Conservation (phyloP, 2,888 invertebrate species). For the Desoria tigrina region DNA sequence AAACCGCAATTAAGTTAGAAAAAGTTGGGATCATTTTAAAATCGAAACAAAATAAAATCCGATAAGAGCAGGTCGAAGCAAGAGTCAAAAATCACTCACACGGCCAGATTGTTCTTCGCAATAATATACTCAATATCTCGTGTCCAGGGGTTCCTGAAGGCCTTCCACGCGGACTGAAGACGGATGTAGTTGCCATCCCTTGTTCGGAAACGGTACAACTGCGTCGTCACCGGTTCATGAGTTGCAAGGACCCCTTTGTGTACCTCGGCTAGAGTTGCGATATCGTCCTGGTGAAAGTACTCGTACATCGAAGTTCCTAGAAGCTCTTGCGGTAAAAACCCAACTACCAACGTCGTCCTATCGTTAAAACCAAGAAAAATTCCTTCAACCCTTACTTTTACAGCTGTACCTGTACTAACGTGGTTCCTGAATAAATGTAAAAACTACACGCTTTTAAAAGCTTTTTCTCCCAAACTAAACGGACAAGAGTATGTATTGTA, state of each 20-base stretch:
- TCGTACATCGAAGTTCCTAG: constrained; percentile 91
- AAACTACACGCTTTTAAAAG: too few species aligned
- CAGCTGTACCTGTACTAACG: too few species aligned
- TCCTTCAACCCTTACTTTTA: too few species aligned
- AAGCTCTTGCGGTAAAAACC: constrained; percentile 89
- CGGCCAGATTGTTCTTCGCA: constrained; percentile 78
- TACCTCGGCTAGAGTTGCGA: constrained; percentile 74
- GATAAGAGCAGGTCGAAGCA: too few species aligned
- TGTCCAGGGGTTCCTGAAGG: constrained; percentile 93
- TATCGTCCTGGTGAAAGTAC: constrained; percentile 81
- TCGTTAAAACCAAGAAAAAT: constrained; percentile 21
- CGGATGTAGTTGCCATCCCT: constrained; percentile 74
- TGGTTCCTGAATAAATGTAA: too few species aligned
- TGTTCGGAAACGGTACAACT: constrained; percentile 75
- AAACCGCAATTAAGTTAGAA: not conserved
- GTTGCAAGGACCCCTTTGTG: constrained; percentile 75
- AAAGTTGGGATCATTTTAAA: too few species aligned
- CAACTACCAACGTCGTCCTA: constrained; percentile 83
- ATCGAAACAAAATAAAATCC: too few species aligned
- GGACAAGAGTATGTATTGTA: too few species aligned
- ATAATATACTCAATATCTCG: constrained; percentile 89
- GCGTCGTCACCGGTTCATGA: constrained; percentile 59
- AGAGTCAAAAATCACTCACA: constrained; percentile 58
- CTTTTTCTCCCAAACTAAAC: too few species aligned
- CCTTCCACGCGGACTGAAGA: constrained; percentile 81